A percentile compares a stretch with the other conserved stretches of the same genome.
Conservation (phyloP, 1,140 invertebrate species). For the Heliconius nattereri region DNA sequence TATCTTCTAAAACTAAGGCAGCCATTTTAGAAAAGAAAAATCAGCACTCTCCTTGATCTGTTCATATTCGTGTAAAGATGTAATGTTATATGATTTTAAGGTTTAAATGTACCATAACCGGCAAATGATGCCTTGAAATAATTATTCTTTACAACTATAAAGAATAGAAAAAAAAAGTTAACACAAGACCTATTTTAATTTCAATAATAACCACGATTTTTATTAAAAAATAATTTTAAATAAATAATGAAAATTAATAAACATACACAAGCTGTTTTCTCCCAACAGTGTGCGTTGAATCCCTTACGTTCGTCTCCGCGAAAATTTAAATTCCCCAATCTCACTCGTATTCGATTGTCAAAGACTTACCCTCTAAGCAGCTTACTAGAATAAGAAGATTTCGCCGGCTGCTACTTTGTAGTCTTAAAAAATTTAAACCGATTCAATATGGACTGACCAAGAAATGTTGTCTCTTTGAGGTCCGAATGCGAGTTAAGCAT, state of each 20-base stretch:
- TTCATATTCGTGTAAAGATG: too few relatives aligned
- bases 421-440: conserved; percentile 57
- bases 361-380: conserved; percentile 67
- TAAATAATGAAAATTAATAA: background rate
- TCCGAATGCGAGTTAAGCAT: background rate
- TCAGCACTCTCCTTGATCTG: too few relatives aligned
- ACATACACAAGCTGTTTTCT: background rate
- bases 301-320: conserved; percentile 39
- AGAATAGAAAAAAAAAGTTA: too few relatives aligned
- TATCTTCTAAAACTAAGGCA: too few relatives aligned
- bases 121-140: too few relatives aligned
- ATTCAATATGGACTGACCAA: conserved; percentile 37
- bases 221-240: background rate
- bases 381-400: conserved; percentile 71
- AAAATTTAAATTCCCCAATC: conserved; percentile 69
- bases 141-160: too few relatives aligned
- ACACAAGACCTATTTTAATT: background rate
- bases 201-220: background rate
- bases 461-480: conserved; percentile 15
- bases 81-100: too few relatives aligned
- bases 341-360: conserved; percentile 68
- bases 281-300: conserved; percentile 41
- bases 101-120: too few relatives aligned
- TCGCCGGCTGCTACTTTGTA: conserved; percentile 57
- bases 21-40: too few relatives aligned